Base-by-base conservation (phyloP, 2,888 invertebrate genomes). In the Andrena haemorrhoa region DNA sequence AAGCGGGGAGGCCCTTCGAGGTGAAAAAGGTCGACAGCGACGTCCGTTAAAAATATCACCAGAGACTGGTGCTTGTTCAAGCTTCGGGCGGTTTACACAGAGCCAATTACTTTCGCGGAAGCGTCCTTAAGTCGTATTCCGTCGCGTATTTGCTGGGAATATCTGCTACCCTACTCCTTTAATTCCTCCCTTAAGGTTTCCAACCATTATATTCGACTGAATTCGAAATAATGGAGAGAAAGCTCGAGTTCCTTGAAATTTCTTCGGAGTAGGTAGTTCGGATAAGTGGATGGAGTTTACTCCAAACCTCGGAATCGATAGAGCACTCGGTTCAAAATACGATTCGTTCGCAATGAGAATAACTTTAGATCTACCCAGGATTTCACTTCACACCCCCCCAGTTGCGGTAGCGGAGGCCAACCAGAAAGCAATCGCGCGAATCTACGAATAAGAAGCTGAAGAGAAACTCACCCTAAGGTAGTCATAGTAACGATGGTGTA, bases 401-500 rank as follows among this genome's bases (percentile, higher is more conserved):
- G 12, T 41, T 3, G 12, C 2, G 3, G 12, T 12, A 41, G 12
- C 41, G 12, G 4, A 12, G 3, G 3, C 35, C 35, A 3, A 41
- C 41, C 4, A 1, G 16, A 5, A 16, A 16, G 41, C 16, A 41
- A 41, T 41, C 53, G 2, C 20, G 2, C 7, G 2, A 3, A 20
- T 20, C 8, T 7, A 8, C 0, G 23, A 41, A 12, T 1, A 23
- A 12, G 29, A 66, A 12, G 53, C 63, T 66, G 78, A 51, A 82
- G 85, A 77, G 83, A 73, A 53, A 97, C 98, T 98, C 95, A 99
- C 99, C 99, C 99, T 88, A 99, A 95, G 68, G 99, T 99, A 82
- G 99, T 99, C 99, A 99, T 99, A 89, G 99, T 99, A 93, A 99
- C 99, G 93, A 99, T 99, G 93, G 99, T 99, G 95, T 99, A 99